These are phyloP conservation scores for Aplodontia rufa DNA, from an alignment of 2,113 vertebrate species.

Conservation along the genomic window DNA sequence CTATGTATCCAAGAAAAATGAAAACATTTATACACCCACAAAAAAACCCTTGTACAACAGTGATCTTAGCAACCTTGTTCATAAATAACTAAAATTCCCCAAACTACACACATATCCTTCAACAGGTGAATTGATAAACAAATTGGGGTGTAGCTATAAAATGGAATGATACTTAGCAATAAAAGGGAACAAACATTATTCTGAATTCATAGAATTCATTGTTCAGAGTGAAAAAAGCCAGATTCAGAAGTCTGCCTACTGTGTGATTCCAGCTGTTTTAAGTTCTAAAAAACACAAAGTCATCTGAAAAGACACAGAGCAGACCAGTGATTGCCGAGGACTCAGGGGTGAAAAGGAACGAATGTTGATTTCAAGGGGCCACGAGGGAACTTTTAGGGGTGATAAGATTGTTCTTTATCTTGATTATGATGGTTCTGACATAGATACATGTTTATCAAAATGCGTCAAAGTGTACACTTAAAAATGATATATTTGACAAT, in stretches of 20 bases:
- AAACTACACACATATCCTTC: not conserved
- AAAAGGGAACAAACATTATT: not conserved
- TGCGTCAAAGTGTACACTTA: not conserved
- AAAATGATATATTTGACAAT: not conserved
- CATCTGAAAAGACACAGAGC: not conserved
- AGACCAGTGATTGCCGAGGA: not conserved
- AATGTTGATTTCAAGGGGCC: not conserved
- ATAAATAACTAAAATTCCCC: slow-evolving; percentile 14
- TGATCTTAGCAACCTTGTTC: not conserved
- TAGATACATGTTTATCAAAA: not conserved
- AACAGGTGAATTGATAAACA: not conserved
- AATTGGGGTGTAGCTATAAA: not conserved
- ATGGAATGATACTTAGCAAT: not conserved
- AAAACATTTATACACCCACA: not conserved
- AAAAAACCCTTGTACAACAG: not conserved
- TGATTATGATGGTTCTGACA: not conserved
- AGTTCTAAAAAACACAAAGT: not conserved
- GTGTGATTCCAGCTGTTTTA: not conserved
- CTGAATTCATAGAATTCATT: not conserved
- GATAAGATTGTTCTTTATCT: not conserved
- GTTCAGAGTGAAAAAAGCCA: not conserved
- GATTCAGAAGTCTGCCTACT: not conserved
- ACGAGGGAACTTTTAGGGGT: not conserved
- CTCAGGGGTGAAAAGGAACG: not conserved
- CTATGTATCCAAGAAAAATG: slow-evolving; percentile 34